Evolutionary conservation across 2,888 invertebrate species (phyloP), one percentile per base, ranked within the genome.

Genomic region (Camptogramma bilineatum): DNA sequence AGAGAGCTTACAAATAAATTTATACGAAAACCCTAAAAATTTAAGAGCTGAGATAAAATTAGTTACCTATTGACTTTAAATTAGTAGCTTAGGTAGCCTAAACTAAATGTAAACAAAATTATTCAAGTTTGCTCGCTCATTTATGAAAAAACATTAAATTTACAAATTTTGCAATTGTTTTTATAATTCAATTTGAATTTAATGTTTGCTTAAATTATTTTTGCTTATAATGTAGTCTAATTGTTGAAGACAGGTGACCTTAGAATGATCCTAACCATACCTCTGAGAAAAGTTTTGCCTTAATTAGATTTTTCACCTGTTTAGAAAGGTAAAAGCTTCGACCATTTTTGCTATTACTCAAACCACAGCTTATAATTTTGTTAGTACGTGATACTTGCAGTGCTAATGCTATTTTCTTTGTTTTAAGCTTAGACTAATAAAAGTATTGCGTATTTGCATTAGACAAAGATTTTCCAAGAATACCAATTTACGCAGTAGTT

Each of bases 271-370:
- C 19, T 19, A 47, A 52, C 31, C n/a, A 24, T 39, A 50, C 31
- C 31, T 34, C 21, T 44, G 48, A 48, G 42, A 50, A 61, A 52
- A 55, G 18, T 42, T 39, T 47, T 48, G 28, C 28, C 47, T 47
- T 57, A 61, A 61, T 65, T 53, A 61, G 52, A 57, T 61, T 65
- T 34, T 65, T 65, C 61, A 53, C 57, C 57, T 53, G 52, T 58
- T 53, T 53, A 48, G 39, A 16, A 28, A 16, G 21, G 28, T 51
- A 21, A 44, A 55, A 60, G 48, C 57, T 56, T 53, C 52, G 57
- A 58, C 34, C 28, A 58, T 42, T 21, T 31, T 50, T 48, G 44
- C 34, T 48, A 47, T 56, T 47, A 16, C 28, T 17, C 47, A 24
- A 48, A 53, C 54, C 44, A 21, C 52, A 51, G 13, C 28, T 17